These are phyloP conservation scores for silkworm (Bombyx mori) DNA, from an alignment of 1,140 invertebrate genomes.

Conservation along the genomic window ASM3026992v2 NC_085123.1:4006001-4006500, in stretches of 20 bases:
- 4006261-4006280: conserved; percentile 64
- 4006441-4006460: conserved; percentile 40
- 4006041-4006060: no score
- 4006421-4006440: conserved; percentile 59
- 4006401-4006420: conserved; percentile 54
- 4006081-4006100: no score
- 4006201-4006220: conserved; percentile 10
- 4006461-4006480: conserved; percentile 15
- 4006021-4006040: no score
- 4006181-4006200: not conserved
- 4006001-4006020: no score
- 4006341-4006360: conserved; percentile 27
- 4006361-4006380: conserved; percentile 24
- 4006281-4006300: conserved; percentile 71
- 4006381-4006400: conserved; percentile 72
- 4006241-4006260: conserved; percentile 33
- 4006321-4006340: conserved; percentile 50
- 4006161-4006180: conserved; percentile 1
- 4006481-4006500: no score
- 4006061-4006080: no score
- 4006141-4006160: no score
- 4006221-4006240: conserved; percentile 44
- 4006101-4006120: no score
- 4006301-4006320: conserved; percentile 68
- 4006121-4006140: no score